phyloP scores from a whole-genome alignment of 2,797 vertebrate species.

The Melanogrammus aeglefinus region DNA sequence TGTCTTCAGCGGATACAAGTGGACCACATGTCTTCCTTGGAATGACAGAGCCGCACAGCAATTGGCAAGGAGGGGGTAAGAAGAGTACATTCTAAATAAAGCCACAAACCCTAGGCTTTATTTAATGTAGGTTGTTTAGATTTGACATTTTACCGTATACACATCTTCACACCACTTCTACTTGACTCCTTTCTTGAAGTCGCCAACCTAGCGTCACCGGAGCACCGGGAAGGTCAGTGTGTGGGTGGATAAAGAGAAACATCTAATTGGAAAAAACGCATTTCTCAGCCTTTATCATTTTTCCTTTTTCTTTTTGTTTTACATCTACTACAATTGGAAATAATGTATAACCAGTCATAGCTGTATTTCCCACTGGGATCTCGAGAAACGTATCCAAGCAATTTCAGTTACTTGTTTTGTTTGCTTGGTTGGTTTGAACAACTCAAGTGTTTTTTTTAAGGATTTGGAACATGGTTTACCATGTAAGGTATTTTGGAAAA shows the following conservation, averaged over 20 bases:
- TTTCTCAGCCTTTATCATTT: background rate
- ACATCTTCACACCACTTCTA: slow-evolving; percentile 37
- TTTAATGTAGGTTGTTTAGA: slow-evolving; percentile 45
- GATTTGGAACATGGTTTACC: background rate
- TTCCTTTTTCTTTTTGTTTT: background rate
- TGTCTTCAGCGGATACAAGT: slow-evolving; percentile 38
- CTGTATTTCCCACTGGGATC: background rate
- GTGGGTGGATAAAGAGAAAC: background rate
- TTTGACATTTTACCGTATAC: slow-evolving; percentile 49
- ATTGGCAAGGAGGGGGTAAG: slow-evolving; percentile 26
- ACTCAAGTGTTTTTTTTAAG: background rate
- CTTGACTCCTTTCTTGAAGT: slow-evolving; percentile 22
- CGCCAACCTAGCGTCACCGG: background rate
- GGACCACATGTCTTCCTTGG: slow-evolving; percentile 28
- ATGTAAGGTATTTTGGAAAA: background rate
- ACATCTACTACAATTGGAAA: background rate
- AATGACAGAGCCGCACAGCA: slow-evolving; percentile 32
- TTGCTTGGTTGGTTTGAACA: background rate
- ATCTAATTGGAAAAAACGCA: background rate
- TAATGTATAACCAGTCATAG: background rate
- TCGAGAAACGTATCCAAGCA: background rate
- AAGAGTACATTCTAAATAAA: slow-evolving; percentile 23
- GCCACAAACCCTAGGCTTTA: slow-evolving; percentile 19
- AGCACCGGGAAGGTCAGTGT: background rate
- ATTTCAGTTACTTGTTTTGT: background rate